These are phyloP conservation scores for Heliconius cydno DNA, from an alignment of 2,888 invertebrate species.

Conservation along the genomic window DNA sequence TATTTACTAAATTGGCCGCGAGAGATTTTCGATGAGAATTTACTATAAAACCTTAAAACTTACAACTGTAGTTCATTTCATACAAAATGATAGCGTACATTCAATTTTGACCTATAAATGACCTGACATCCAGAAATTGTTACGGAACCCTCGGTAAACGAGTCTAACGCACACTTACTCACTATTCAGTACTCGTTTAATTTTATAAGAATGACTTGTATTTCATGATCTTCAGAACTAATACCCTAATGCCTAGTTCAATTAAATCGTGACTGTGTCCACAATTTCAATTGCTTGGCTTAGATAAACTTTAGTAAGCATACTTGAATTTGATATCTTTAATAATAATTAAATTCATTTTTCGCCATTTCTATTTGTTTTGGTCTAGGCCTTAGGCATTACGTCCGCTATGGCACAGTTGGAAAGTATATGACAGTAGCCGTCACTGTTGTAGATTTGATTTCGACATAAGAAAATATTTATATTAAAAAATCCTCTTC, in stretches of 20 bases:
- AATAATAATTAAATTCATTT: neutral
- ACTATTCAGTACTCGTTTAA: no score
- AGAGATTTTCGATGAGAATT: no score
- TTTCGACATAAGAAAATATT: neutral
- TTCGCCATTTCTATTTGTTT: neutral
- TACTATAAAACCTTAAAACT: no score
- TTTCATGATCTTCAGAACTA: neutral
- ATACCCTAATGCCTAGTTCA: neutral
- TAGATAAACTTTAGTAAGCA: conserved; percentile 9
- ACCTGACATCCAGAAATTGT: no score
- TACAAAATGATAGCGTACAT: no score
- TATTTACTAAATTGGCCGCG: no score
- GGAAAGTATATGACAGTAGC: neutral
- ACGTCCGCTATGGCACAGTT: neutral
- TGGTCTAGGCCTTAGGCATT: neutral
- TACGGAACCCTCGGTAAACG: no score
- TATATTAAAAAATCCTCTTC: neutral
- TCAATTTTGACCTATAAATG: no score
- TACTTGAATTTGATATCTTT: conserved; percentile 15
- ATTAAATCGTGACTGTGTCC: neutral
- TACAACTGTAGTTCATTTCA: no score
- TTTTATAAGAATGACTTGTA: neutral
- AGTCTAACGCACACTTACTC: no score
- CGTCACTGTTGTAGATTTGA: neutral
- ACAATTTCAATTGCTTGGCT: conserved; percentile 16